Percentiles rank a stretch among this genome's conserved stretches.
phyloP scores from a whole-genome alignment of 2,797 vertebrate genomes.

The Semaprochilodus insignis region DNA sequence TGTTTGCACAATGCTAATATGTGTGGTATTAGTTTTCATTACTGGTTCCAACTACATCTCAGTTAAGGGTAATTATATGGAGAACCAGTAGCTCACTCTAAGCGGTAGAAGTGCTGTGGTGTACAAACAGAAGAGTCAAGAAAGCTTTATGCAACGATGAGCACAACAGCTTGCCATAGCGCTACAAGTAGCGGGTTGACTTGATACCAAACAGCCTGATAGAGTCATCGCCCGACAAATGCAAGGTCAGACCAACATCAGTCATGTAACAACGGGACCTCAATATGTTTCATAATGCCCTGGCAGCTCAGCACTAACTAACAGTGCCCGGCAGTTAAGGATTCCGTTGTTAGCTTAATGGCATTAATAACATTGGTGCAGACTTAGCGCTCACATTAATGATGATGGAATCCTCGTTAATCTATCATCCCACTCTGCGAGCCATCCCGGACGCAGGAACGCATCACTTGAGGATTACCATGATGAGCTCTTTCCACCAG shows the following conservation, averaged over 20 bases:
- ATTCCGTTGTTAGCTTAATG: slow-evolving; percentile 47
- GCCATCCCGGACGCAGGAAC: slow-evolving; percentile 70
- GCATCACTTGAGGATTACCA: slow-evolving; percentile 85
- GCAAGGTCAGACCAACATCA: slow-evolving; percentile 9
- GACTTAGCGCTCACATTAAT: slow-evolving; percentile 47
- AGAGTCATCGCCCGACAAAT: not conserved
- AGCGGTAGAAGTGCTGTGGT: too few species aligned
- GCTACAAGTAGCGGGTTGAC: not conserved
- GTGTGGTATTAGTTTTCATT: too few species aligned
- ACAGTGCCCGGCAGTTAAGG: slow-evolving; percentile 30
- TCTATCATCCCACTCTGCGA: slow-evolving; percentile 69
- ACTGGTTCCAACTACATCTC: too few species aligned
- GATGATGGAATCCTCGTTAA: slow-evolving; percentile 63
- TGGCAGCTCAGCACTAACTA: slow-evolving; percentile 34
- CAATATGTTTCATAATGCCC: not conserved
- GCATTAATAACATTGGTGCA: slow-evolving; percentile 41
- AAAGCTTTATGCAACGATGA: too few species aligned
- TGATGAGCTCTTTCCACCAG: slow-evolving; percentile 90
- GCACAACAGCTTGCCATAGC: too few species aligned
- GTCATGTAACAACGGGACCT: slow-evolving; percentile 38
- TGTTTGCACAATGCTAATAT: too few species aligned
- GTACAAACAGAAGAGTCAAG: too few species aligned
- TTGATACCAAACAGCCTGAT: not conserved
- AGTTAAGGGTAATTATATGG: too few species aligned
- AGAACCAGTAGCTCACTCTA: too few species aligned